phyloP scores from a whole-genome alignment of 2,113 vertebrate genomes.

The Naja naja region DNA sequence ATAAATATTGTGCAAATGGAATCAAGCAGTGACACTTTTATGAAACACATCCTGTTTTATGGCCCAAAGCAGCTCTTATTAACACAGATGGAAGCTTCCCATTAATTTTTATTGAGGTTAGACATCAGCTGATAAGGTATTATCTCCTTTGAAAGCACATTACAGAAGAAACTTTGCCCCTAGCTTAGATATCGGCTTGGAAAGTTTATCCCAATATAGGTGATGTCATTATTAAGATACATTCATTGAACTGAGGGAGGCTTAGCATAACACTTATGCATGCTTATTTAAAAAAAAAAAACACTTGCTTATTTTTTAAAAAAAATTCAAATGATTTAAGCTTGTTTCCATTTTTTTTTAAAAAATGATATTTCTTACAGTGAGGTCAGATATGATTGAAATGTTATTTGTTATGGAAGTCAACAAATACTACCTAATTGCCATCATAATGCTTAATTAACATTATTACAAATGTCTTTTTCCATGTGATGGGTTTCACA shows the following conservation, averaged over 20 bases:
- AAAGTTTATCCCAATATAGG: not conserved
- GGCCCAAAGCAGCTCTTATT: slow-evolving; percentile 28
- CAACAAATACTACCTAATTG: not conserved
- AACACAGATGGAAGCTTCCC: slow-evolving; percentile 31
- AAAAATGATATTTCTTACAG: not conserved
- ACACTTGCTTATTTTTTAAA: no score
- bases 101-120: slow-evolving; percentile 30
- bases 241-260: not conserved
- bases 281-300: not conserved
- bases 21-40: slow-evolving; percentile 24
- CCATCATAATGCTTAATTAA: not conserved
- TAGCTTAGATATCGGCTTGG: not conserved
- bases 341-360: not conserved
- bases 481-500: not conserved
- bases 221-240: not conserved
- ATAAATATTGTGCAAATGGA: slow-evolving; percentile 31
- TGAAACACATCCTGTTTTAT: slow-evolving; percentile 28
- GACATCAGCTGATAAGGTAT: slow-evolving; percentile 24
- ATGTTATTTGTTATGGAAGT: not conserved
- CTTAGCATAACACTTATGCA: not conserved
- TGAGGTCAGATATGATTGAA: not conserved
- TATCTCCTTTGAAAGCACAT: slow-evolving; percentile 26
- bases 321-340: not conserved
- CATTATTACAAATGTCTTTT: not conserved
- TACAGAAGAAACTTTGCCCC: slow-evolving; percentile 11